phyloP scores from a whole-genome alignment of 2,113 vertebrate genomes.

The Phaethon lepturus region DNA sequence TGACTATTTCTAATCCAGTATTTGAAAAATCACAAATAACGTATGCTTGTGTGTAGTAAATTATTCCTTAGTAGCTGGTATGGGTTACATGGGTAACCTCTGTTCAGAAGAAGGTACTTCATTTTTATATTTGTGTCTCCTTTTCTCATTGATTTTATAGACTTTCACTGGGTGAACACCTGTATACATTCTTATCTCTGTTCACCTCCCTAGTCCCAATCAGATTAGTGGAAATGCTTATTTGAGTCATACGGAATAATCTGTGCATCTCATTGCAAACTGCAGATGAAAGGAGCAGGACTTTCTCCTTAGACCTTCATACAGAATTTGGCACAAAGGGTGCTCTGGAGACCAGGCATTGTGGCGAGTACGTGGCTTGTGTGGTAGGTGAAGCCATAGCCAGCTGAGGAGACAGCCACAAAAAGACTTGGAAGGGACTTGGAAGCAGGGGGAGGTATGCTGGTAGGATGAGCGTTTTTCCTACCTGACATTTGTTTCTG shows the following conservation, averaged over 20 bases:
- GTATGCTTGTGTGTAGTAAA: not conserved
- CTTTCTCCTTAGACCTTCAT: not conserved
- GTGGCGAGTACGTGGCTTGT: not conserved
- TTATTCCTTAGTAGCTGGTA: not conserved
- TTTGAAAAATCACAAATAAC: not conserved
- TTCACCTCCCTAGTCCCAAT: not conserved
- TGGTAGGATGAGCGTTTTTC: not conserved
- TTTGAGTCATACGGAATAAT: not conserved
- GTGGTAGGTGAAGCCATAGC: not conserved
- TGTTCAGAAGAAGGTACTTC: not conserved
- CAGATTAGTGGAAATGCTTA: not conserved
- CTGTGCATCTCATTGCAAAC: not conserved
- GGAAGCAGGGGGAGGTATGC: not conserved
- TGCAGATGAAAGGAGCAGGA: not conserved
- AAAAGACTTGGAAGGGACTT: not conserved
- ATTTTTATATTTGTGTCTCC: not conserved
- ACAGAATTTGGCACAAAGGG: not conserved
- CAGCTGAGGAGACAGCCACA: not conserved
- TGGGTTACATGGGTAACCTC: not conserved
- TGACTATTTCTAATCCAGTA: not conserved
- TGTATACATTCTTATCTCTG: not conserved
- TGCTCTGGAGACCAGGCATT: not conserved
- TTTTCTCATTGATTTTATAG: not conserved
- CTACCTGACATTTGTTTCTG: not conserved
- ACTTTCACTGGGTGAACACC: not conserved